These are phyloP conservation scores for Centropus unirufus DNA, from an alignment of 2,113 vertebrate species.

Conservation along the genomic window DNA sequence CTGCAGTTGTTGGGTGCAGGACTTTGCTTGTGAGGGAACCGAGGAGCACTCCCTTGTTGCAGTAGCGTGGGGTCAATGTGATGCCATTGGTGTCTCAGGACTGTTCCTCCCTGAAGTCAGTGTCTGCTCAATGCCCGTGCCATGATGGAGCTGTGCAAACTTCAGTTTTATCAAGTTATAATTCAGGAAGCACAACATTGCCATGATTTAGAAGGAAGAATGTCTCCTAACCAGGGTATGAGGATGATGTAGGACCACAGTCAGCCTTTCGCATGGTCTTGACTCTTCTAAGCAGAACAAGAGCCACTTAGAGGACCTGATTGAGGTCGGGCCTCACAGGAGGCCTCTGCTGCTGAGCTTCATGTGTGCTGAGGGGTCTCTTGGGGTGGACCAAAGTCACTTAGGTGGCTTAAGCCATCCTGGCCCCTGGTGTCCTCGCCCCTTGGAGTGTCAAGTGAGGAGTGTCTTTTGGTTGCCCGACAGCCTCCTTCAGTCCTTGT, in stretches of 20 bases:
- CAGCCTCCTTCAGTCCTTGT: background rate
- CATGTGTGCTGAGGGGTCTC: background rate
- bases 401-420: background rate
- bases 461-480: background rate
- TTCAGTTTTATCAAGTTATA: background rate
- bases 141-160: fast-evolving
- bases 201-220: fast-evolving
- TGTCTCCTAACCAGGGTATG: fast-evolving
- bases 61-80: fast-evolving
- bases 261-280: background rate
- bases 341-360: background rate
- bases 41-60: background rate
- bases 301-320: background rate
- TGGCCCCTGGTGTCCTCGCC: background rate
- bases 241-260: background rate
- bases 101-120: fast-evolving
- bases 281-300: fast-evolving
- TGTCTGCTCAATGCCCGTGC: background rate
- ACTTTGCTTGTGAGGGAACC: background rate
- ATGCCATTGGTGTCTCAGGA: fast-evolving
- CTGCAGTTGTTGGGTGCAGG: background rate
- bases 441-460: conserved; percentile 14
- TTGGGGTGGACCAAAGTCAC: background rate
- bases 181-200: background rate
- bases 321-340: fast-evolving